A percentile compares a stretch with the other conserved stretches of the same genome.
These are phyloP conservation scores for Brachypalpus laphriformis DNA, from an alignment of 2,888 invertebrate genomes.

Conservation along the genomic window DNA sequence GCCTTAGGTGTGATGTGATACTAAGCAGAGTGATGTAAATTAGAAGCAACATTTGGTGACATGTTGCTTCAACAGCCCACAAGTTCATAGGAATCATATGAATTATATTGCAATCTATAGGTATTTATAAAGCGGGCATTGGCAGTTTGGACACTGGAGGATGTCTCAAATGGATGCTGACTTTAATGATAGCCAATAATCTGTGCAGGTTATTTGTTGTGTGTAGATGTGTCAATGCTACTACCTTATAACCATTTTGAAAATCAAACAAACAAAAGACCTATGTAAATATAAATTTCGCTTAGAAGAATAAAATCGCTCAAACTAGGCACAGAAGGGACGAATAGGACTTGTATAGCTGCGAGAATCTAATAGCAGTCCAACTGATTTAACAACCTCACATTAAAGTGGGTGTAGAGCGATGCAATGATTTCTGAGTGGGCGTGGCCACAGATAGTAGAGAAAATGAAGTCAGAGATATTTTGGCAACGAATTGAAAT, in stretches of 20 bases:
- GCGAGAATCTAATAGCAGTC: too few species aligned
- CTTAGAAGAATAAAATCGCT: too few species aligned
- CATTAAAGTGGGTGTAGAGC: too few species aligned
- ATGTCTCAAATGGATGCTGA: background rate
- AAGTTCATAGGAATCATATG: constrained; percentile 4
- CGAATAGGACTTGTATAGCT: too few species aligned
- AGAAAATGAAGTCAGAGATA: too few species aligned
- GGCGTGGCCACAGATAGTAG: too few species aligned
- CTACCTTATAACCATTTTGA: constrained; percentile 7
- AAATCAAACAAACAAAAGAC: background rate
- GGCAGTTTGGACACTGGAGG: background rate
- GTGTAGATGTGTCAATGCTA: background rate
- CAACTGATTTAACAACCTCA: too few species aligned
- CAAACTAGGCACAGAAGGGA: too few species aligned
- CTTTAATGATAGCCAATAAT: constrained; percentile 18
- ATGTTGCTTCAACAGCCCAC: constrained; percentile 53
- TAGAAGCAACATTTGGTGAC: constrained; percentile 49
- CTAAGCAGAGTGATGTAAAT: constrained; percentile 20
- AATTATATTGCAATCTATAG: constrained; percentile 8
- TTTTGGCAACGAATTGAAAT: too few species aligned
- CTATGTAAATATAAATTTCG: background rate
- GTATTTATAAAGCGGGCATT: background rate
- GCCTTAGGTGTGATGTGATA: constrained; percentile 32
- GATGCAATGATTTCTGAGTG: too few species aligned
- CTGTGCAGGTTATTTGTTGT: background rate